Percentiles rank a stretch among this genome's conserved stretches.
These are phyloP conservation scores for Tridacna gigas DNA, from an alignment of 2,888 invertebrate genomes.

Conservation along the genomic window DNA sequence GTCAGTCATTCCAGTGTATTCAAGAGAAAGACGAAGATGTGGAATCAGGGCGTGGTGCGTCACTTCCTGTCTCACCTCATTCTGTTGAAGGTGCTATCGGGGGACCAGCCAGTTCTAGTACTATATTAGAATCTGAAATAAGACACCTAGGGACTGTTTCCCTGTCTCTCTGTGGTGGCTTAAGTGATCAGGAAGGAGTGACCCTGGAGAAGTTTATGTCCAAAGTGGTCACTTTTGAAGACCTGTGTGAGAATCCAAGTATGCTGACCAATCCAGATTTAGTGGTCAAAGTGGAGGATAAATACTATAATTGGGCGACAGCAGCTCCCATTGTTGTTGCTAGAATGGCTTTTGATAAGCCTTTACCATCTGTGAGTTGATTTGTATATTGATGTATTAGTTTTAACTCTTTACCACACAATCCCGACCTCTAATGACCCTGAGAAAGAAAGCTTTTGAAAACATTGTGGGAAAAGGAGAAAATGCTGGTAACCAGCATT, in stretches of 20 bases:
- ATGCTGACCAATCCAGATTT: conserved; percentile 91
- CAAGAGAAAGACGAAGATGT: conserved; percentile 88
- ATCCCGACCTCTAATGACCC: background rate
- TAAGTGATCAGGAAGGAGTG: conserved; percentile 85
- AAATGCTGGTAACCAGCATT: background rate
- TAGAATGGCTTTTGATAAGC: conserved; percentile 93
- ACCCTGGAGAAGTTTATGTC: conserved; percentile 88
- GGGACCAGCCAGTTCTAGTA: conserved; percentile 72
- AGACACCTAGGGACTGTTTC: conserved; percentile 87
- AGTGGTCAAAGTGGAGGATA: conserved; percentile 93
- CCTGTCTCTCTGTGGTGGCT: conserved; percentile 92
- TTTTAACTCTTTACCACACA: background rate
- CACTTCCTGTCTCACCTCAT: conserved; percentile 94
- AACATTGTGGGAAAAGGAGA: background rate
- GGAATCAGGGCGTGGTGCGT: conserved; percentile 98
- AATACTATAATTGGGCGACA: conserved; percentile 95
- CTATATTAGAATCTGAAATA: conserved; percentile 70
- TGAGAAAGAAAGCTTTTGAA: background rate
- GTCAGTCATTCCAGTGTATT: conserved; percentile 67
- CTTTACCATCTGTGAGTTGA: conserved; percentile 88
- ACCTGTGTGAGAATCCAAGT: conserved; percentile 89
- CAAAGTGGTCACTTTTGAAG: conserved; percentile 88
- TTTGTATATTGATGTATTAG: background rate
- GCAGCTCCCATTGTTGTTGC: conserved; percentile 96
- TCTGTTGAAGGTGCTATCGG: conserved; percentile 91